These are phyloP conservation scores for Dorcus parallelipipedus DNA, from an alignment of 2,888 invertebrate species.

Conservation along the genomic window DNA sequence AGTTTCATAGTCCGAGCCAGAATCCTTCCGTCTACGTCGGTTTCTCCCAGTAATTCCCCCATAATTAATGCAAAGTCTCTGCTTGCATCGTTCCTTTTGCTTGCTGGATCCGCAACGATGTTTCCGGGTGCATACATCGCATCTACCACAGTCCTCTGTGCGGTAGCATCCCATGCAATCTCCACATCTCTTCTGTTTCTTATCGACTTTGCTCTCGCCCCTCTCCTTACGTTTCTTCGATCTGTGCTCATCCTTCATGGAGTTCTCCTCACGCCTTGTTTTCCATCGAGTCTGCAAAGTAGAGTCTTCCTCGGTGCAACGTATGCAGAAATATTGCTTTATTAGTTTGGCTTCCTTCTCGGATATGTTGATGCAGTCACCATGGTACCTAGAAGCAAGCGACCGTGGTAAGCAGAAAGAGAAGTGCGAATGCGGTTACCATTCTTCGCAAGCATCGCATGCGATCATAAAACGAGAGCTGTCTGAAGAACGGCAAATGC, in stretches of 20 bases:
- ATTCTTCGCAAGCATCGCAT: slow-evolving; percentile 96
- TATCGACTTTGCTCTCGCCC: slow-evolving; percentile 43
- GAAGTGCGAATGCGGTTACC: slow-evolving; percentile 50
- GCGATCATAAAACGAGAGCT: slow-evolving; percentile 96
- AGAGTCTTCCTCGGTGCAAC: slow-evolving; percentile 80
- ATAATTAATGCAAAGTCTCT: slow-evolving; percentile 51
- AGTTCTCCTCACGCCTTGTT: slow-evolving; percentile 40
- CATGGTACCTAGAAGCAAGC: slow-evolving; percentile 66
- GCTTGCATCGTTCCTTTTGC: slow-evolving; percentile 53
- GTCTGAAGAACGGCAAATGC: slow-evolving; percentile 91
- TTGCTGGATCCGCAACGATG: slow-evolving; percentile 36
- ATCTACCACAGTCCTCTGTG: slow-evolving; percentile 67
- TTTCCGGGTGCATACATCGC: slow-evolving; percentile 58
- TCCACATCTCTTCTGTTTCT: slow-evolving; percentile 62
- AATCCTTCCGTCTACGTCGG: slow-evolving; percentile 42
- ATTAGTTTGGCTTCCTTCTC: slow-evolving; percentile 91
- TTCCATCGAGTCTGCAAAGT: slow-evolving; percentile 61
- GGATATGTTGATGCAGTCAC: slow-evolving; percentile 94
- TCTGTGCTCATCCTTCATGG: slow-evolving; percentile 37
- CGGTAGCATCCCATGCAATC: slow-evolving; percentile 71
- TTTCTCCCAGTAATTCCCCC: slow-evolving; percentile 37
- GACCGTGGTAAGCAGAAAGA: not conserved
- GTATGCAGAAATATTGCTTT: slow-evolving; percentile 88
- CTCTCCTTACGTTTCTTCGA: slow-evolving; percentile 38
- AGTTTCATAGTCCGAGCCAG: slow-evolving; percentile 46